These are phyloP conservation scores for Epirrhoe alternata DNA, from an alignment of 2,888 invertebrate genomes.

Conservation along the genomic window DNA sequence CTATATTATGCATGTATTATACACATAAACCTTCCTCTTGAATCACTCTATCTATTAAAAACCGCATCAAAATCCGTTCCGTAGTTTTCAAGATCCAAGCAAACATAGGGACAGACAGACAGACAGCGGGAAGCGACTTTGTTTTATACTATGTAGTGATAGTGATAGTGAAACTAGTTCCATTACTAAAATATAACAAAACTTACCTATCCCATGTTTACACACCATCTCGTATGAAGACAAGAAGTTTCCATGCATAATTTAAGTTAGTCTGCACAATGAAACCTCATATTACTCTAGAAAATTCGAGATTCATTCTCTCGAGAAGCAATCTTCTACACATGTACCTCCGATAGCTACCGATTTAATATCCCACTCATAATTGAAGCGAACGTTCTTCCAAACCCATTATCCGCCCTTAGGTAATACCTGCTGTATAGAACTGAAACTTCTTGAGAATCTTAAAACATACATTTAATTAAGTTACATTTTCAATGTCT, in stretches of 20 bases:
- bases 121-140: no score
- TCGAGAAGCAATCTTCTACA: slow-evolving; percentile 41
- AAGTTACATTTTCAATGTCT: no score
- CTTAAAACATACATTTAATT: no score
- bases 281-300: slow-evolving; percentile 28
- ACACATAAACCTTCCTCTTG: no score
- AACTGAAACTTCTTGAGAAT: slow-evolving; percentile 13
- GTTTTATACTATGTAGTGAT: no score
- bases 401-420: slow-evolving; percentile 73
- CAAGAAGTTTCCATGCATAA: slow-evolving; percentile 16
- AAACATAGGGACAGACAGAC: no score
- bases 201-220: slow-evolving; percentile 6
- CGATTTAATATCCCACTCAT: slow-evolving; percentile 79
- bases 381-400: slow-evolving; percentile 82
- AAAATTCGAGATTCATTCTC: slow-evolving; percentile 37
- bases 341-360: slow-evolving; percentile 59
- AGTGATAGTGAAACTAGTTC: no score
- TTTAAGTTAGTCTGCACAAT: slow-evolving; percentile 27
- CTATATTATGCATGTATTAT: no score
- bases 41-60: no score
- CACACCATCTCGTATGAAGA: slow-evolving; percentile 15
- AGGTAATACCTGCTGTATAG: slow-evolving; percentile 6
- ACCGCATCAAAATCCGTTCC: no score
- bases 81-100: no score
- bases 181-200: neutral